Evolutionary conservation across 2,113 vertebrate genomes (phyloP).

Genomic region (Periophthalmodon schlosseri): DNA sequence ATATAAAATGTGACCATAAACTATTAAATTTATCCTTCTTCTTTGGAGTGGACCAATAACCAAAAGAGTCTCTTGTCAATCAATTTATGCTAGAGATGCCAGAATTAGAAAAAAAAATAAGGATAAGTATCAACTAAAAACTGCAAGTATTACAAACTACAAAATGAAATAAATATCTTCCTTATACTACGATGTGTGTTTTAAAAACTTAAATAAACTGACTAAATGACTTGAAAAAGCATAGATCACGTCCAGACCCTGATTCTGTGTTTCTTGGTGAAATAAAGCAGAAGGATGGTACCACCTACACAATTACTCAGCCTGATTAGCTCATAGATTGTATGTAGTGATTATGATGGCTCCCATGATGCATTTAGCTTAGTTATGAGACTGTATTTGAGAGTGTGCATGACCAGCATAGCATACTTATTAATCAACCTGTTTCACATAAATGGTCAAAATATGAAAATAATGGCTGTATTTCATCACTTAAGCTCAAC

Average conservation of each 20-base stretch:
- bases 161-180: too few relatives aligned
- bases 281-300: constrained; percentile 8
- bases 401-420: constrained; percentile 1
- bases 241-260: constrained; percentile 16
- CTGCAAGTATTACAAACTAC: too few relatives aligned
- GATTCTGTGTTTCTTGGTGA: constrained; percentile 18
- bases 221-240: background rate
- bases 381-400: background rate
- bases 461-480: constrained; percentile 34
- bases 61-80: background rate
- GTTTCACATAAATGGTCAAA: constrained; percentile 10
- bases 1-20: too few relatives aligned
- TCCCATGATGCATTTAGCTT: constrained; percentile 14
- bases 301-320: background rate
- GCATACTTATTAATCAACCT: constrained; percentile 33
- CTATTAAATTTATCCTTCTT: too few relatives aligned
- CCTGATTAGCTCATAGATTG: constrained; percentile 38
- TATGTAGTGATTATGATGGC: constrained; percentile 21
- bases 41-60: too few relatives aligned
- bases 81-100: background rate
- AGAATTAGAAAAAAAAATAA: background rate
- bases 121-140: too few relatives aligned
- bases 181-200: too few relatives aligned
- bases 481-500: constrained; percentile 45
- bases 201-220: background rate